phyloP scores from a whole-genome alignment of 2,113 vertebrate species.

The Acanthisitta chloris region DNA sequence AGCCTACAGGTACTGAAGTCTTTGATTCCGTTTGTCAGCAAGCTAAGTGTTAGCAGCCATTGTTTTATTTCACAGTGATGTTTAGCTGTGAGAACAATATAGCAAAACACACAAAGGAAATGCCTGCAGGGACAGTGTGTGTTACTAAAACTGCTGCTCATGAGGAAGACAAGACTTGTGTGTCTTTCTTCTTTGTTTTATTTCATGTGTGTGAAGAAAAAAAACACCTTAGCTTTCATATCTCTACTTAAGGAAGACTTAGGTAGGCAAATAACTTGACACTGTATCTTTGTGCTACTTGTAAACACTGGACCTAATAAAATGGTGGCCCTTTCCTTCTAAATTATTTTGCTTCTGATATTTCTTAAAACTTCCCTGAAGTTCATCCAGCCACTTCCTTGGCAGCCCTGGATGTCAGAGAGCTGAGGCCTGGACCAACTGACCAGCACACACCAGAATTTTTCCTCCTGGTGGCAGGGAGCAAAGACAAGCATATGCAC shows the following conservation, averaged over 20 bases:
- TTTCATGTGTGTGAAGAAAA: not conserved
- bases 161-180: not conserved
- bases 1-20: rapidly evolving
- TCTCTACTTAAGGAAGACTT: not conserved
- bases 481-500: not conserved
- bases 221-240: rapidly evolving
- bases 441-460: rapidly evolving
- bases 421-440: too few relatives aligned
- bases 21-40: not conserved
- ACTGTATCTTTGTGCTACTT: not conserved
- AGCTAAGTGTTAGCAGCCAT: not conserved
- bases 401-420: not conserved
- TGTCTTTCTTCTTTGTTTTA: not conserved
- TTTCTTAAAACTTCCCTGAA: not conserved
- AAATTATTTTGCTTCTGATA: not conserved
- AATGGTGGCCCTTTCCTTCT: not conserved
- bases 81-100: not conserved
- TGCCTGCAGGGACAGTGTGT: not conserved
- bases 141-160: not conserved
- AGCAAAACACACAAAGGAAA: not conserved
- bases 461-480: not conserved
- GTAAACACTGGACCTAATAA: not conserved
- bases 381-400: rapidly evolving
- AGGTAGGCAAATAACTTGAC: not conserved
- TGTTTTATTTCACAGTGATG: not conserved